Percentiles rank a stretch among this genome's conserved stretches.
Evolutionary conservation across 92 coral and sea anemone genomes (phyloP).

Genomic region (Plumapathes pennacea): DNA sequence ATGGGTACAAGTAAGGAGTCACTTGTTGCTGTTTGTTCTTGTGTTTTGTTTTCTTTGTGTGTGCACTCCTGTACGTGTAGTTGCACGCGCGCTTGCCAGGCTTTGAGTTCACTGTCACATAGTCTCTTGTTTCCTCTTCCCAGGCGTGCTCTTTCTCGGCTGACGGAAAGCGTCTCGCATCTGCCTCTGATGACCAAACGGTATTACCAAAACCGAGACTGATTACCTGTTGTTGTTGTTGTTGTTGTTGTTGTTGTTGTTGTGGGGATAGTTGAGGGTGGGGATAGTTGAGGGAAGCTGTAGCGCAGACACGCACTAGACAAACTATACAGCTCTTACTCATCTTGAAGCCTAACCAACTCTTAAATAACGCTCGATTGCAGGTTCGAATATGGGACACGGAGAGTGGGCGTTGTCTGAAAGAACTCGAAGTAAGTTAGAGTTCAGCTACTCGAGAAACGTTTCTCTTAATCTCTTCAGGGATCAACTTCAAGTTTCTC

Average conservation of each 20-base stretch:
- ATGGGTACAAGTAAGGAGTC: conserved; percentile 90
- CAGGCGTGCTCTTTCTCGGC: conserved; percentile 91
- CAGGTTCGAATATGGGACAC: conserved; percentile 96
- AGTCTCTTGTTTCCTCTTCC: not conserved
- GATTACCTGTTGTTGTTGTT: not conserved
- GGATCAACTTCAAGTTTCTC: too few species aligned
- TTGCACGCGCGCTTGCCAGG: not conserved
- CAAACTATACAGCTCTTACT: too few species aligned
- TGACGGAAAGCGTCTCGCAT: conserved; percentile 83
- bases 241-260: not conserved
- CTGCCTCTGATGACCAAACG: conserved; percentile 97
- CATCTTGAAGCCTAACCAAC: not conserved
- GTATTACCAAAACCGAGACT: conserved; percentile 22
- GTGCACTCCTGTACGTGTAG: not conserved
- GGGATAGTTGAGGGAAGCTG: too few species aligned
- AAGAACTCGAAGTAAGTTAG: conserved; percentile 78
- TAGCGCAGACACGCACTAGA: too few species aligned
- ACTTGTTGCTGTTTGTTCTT: not conserved
- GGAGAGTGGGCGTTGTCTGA: conserved; percentile 67
- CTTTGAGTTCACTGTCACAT: not conserved
- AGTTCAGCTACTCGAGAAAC: not conserved
- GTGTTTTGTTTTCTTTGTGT: not conserved
- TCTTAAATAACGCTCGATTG: not conserved
- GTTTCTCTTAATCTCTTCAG: not conserved
- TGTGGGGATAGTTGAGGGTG: not conserved